Conservation (phyloP, 2,113 vertebrate genomes). For the Spilogale gracilis region DNA sequence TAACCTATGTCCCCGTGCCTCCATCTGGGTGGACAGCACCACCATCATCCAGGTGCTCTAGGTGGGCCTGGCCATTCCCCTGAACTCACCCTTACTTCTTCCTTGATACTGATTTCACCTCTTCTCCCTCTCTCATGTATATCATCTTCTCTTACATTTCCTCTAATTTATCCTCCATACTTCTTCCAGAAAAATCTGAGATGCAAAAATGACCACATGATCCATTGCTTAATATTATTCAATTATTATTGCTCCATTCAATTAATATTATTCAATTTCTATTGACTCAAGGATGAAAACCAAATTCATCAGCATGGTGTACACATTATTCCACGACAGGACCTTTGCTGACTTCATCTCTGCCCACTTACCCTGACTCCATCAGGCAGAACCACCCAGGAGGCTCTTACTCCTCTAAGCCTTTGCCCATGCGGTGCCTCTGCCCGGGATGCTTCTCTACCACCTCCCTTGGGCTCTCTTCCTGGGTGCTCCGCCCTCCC, state of each 20-base stretch:
- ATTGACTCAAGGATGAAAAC: background rate
- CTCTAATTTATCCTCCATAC: background rate
- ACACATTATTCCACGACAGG: background rate
- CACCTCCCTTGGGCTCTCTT: background rate
- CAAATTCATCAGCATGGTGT: background rate
- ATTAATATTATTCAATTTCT: background rate
- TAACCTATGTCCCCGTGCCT: background rate
- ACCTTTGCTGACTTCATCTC: background rate
- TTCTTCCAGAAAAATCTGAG: constrained; percentile 21
- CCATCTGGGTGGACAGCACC: background rate
- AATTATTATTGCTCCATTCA: background rate
- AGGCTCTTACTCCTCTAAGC: background rate
- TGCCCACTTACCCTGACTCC: background rate
- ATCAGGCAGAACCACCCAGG: background rate
- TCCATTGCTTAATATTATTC: background rate
- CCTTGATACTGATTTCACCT: background rate
- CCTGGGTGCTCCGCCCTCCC: background rate
- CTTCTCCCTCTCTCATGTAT: background rate
- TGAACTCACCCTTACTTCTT: background rate
- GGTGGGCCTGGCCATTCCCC: background rate
- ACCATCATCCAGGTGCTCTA: background rate
- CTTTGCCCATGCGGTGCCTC: background rate
- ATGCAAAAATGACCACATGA: background rate
- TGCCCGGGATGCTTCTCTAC: background rate
- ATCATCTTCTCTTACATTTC: background rate